Evolutionary conservation across 2,797 vertebrate genomes (phyloP).

Genomic region (Xenentodon cancila): DNA sequence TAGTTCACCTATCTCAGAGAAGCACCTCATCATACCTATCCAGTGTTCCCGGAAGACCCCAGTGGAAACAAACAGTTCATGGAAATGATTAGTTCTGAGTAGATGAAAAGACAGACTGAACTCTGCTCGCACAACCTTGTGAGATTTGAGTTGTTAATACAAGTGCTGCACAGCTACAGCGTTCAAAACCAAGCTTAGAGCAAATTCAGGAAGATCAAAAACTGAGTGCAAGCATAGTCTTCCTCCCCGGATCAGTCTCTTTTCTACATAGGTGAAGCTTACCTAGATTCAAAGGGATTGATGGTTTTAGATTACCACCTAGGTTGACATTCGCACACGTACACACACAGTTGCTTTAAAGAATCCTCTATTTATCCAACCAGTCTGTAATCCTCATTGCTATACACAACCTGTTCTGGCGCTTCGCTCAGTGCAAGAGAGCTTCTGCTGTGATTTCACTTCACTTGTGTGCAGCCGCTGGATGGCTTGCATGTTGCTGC

Average conservation of each 20-base stretch:
- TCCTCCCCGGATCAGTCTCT: conserved; percentile 66
- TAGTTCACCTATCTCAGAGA: conserved; percentile 54
- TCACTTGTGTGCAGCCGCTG: conserved; percentile 64
- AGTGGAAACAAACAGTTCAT: conserved; percentile 71
- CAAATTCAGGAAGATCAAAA: conserved; percentile 69
- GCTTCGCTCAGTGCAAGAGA: conserved; percentile 51
- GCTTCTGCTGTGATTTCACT: conserved; percentile 73
- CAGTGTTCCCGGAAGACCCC: conserved; percentile 49
- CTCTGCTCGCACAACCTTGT: conserved; percentile 44
- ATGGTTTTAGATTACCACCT: conserved; percentile 70
- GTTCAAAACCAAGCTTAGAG: conserved; percentile 63
- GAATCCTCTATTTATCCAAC: conserved; percentile 70
- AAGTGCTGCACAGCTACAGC: conserved; percentile 43
- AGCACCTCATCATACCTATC: conserved; percentile 55
- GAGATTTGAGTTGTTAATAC: conserved; percentile 59
- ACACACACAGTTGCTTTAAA: conserved; percentile 52
- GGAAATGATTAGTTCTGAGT: conserved; percentile 71
- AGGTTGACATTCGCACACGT: conserved; percentile 68
- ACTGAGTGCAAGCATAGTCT: conserved; percentile 48
- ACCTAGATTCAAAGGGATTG: conserved; percentile 66
- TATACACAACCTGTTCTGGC: conserved; percentile 64
- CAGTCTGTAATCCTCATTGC: conserved; percentile 71
- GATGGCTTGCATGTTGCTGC: conserved; percentile 74
- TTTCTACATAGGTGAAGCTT: conserved; percentile 61
- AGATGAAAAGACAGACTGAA: conserved; percentile 46